Evolutionary conservation across 2,113 vertebrate genomes (phyloP), one percentile per base, ranked within the genome.

Genomic region (Neotoma lepida): DNA sequence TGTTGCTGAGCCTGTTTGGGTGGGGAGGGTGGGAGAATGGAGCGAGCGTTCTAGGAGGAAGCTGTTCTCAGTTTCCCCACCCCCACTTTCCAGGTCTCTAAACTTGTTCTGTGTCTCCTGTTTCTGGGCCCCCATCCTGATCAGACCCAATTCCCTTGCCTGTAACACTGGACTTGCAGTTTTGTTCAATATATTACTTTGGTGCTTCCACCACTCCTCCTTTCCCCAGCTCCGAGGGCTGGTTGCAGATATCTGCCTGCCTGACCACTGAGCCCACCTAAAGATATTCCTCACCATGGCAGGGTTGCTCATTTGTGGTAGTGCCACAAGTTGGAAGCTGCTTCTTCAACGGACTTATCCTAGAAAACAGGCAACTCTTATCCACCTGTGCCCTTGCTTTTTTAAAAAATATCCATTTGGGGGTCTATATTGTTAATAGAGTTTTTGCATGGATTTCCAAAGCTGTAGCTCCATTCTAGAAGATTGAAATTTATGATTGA

Each of bases 1-100:
- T 91, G 89, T 95, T 46, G 51, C 68, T 89, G 89, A 96, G 89
- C 95, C 93, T 95, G 86, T 94, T 96, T 95, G 91, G 86, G 73
- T 91, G 91, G 84, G 74, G 87, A 97, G 74, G 82, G 70, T 93
- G 89, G 84, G 82, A 61, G 96, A 91, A 95, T 92, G 74, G 68
- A 89, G 78, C 89, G 92, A 93, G 73, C 41, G 22, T 39, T 96
- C 61, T 82, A 91, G 7, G 33, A 97, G 64, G 35, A 49, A 91
- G 17, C 46, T 68, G 22, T 90, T 92, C 88, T 94, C 66, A 17
- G 18, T 78, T 93, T 93, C 44, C 66, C 90, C 14, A 7, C 1
- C 39, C 22, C 28, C 54, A 4, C 22, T 84, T 85, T 61, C 74
- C 22, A 81, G 44, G 24, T 90, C 39, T 44, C 63, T 77, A 49